Evolutionary conservation across 1,140 invertebrate genomes (phyloP), one percentile per base, ranked within the genome.

Genomic region (Aphelinus certus): DNA sequence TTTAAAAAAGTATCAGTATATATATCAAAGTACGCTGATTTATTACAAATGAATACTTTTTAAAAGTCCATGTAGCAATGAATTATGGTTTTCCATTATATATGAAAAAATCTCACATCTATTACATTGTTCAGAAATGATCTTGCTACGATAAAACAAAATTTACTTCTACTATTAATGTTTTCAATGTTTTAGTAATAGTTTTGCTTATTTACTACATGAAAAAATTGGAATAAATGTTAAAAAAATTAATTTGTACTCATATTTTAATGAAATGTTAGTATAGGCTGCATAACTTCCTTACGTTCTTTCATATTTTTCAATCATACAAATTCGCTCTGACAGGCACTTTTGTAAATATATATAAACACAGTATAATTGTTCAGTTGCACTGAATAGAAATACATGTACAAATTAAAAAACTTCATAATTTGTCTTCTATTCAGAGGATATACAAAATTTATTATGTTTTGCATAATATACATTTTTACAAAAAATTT

Each of bases 401-500:
- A 63, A 47, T 26, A 26, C 7, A 74, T 69, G 43, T 2, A 57
- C 45, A 62, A 73, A 69, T 55, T 9, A 69, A 69, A 55, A 74
- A 74, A 67, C 7, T 46, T 47, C 26, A 26, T 47, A 43, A 56
- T 61, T 45, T 47, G 48, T 60, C 26, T n/a, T 60, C 65, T 9
- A 55, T 63, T 74, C 58, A 69, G 64, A 74, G 51, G 58, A 63
- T 69, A 64, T 74, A 74, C 62, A 74, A 74, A 74, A 74, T 74
- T 74, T 74, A 74, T 74, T 74, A 51, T 65, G 10, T 65, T 72
- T 70, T 70, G 67, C 55, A 65, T 65, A 70, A 70, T 75, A 75
- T 75, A 76, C 68, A 76, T 71, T 75, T 76, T 76, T 76, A 76
- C 68, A 76, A 76, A 71, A 66, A 76, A 71, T 60, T 76, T 9